Conservation (phyloP, 2,797 vertebrate species). For the Scolopax rusticola region DNA sequence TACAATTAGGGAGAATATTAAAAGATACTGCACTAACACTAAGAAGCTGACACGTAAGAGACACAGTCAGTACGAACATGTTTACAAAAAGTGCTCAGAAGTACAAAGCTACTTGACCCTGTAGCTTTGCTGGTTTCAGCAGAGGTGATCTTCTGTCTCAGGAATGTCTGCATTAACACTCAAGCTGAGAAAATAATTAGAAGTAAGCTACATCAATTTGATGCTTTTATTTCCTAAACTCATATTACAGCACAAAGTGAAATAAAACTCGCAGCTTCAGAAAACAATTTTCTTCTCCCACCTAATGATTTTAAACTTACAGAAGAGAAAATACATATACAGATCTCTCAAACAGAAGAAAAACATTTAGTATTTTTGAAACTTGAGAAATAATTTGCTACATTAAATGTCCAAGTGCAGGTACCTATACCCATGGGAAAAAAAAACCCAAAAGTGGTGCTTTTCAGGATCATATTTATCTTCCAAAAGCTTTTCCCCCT, state of each 20-base stretch:
- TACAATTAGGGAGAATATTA: background rate
- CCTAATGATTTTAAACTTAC: background rate
- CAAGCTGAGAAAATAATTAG: constrained; percentile 7
- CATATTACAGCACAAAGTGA: background rate
- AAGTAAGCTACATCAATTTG: background rate
- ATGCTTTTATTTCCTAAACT: background rate
- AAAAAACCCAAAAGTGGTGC: too few relatives aligned
- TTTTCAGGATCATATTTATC: background rate
- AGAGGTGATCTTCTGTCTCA: constrained; percentile 12
- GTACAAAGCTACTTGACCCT: background rate
- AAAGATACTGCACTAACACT: background rate
- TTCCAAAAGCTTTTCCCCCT: background rate
- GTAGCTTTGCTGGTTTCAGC: background rate
- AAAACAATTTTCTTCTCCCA: background rate
- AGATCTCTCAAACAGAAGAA: background rate
- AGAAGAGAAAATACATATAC: background rate
- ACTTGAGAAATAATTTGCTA: background rate
- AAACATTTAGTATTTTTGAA: background rate
- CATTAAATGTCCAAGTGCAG: background rate
- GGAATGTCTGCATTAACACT: constrained; percentile 11
- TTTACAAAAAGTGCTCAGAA: background rate
- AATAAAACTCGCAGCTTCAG: background rate
- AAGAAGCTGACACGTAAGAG: background rate
- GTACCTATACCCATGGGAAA: background rate
- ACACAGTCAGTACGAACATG: background rate